Evolutionary conservation across 2,113 vertebrate genomes (phyloP).

Genomic region (Zingel zingel): DNA sequence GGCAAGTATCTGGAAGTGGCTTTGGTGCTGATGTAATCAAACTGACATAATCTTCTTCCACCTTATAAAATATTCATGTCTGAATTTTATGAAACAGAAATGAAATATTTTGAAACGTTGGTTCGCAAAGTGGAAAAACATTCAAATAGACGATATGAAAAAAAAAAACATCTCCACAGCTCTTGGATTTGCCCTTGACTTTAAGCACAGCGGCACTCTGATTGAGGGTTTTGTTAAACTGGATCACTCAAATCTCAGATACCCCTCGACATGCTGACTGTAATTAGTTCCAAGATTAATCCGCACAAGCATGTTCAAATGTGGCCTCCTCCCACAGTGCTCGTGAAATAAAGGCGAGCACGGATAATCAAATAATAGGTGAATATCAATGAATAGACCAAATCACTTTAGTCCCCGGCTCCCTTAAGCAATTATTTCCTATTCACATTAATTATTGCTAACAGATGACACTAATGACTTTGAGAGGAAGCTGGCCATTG

Average conservation of each 20-base stretch:
- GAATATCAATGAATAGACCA: slow-evolving; percentile 90
- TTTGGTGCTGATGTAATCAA: neutral
- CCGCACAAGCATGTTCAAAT: slow-evolving; percentile 73
- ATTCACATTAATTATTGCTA: slow-evolving; percentile 96
- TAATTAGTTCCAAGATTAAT: slow-evolving; percentile 89
- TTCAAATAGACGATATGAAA: neutral
- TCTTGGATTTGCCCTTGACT: slow-evolving; percentile 50
- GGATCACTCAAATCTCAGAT: slow-evolving; percentile 83
- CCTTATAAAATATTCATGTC: neutral
- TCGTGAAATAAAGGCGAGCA: slow-evolving; percentile 79
- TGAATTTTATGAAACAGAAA: neutral
- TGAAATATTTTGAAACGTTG: neutral
- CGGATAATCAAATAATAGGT: slow-evolving; percentile 86
- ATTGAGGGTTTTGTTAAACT: slow-evolving; percentile 80
- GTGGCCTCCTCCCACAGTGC: slow-evolving; percentile 79
- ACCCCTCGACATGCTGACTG: slow-evolving; percentile 77
- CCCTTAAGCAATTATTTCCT: slow-evolving; percentile 95
- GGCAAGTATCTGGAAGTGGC: neutral
- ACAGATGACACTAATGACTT: slow-evolving; percentile 96
- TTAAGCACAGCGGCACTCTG: slow-evolving; percentile 44
- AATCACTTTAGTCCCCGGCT: slow-evolving; percentile 88
- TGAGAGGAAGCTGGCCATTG: slow-evolving; percentile 87
- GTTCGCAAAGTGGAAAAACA: slow-evolving; percentile 7
- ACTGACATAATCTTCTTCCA: neutral
- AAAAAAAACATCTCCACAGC: neutral